These are phyloP conservation scores for Polydrusus tereticollis DNA, from an alignment of 2,888 invertebrate genomes.

Conservation along the genomic window DNA sequence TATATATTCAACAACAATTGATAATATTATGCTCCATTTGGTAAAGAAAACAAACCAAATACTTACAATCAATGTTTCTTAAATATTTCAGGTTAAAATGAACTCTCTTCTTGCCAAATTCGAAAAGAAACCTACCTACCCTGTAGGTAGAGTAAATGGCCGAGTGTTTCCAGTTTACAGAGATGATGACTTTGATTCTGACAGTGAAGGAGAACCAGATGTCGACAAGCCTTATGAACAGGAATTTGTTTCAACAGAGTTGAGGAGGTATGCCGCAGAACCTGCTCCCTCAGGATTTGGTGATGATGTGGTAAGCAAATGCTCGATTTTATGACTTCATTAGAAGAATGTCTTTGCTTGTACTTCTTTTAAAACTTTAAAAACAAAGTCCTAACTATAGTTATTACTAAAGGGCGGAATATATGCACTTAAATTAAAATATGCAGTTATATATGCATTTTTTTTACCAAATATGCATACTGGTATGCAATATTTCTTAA, in stretches of 20 bases:
- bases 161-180: constrained; percentile 24
- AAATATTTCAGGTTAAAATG: constrained; percentile 44
- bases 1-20: no score
- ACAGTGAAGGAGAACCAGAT: constrained; percentile 62
- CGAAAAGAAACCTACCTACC: constrained; percentile 50
- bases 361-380: no score
- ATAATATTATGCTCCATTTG: neutral
- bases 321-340: neutral
- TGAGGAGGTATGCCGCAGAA: constrained; percentile 54
- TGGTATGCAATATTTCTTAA: no score
- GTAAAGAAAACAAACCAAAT: no score
- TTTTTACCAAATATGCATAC: no score
- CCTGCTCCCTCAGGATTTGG: constrained; percentile 15
- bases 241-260: constrained; percentile 58
- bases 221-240: constrained; percentile 55
- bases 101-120: constrained; percentile 50
- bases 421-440: no score
- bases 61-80: neutral
- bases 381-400: no score
- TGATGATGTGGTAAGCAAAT: constrained; percentile 38
- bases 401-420: no score
- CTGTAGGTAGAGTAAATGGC: constrained; percentile 53
- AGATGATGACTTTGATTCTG: constrained; percentile 64
- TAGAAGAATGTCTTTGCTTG: neutral
- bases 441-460: no score